Percentiles rank a stretch among this genome's conserved stretches.
These are phyloP conservation scores for Epinephelus moara DNA, from an alignment of 2,113 vertebrate species.

Conservation along the genomic window DNA sequence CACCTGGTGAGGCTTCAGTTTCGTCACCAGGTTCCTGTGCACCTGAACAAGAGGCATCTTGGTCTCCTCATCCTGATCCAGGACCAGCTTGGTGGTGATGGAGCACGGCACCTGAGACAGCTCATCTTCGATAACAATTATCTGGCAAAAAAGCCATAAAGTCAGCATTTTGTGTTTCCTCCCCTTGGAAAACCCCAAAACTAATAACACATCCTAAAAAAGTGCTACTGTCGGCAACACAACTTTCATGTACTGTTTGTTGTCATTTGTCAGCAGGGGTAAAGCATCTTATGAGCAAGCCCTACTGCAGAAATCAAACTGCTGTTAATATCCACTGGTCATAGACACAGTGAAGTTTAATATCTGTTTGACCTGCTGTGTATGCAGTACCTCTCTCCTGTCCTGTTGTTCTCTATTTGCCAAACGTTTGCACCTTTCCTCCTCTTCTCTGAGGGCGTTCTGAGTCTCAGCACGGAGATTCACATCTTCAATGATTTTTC, in stretches of 20 bases:
- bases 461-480: slow-evolving; percentile 93
- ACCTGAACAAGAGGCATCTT: slow-evolving; percentile 94
- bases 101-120: slow-evolving; percentile 88
- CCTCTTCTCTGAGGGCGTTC: slow-evolving; percentile 94
- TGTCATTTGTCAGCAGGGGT: neutral
- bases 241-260: no score
- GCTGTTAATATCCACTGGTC: neutral
- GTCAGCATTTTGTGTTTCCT: neutral
- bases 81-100: slow-evolving; percentile 93
- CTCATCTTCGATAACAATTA: slow-evolving; percentile 88
- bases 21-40: slow-evolving; percentile 92
- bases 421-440: slow-evolving; percentile 92
- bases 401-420: slow-evolving; percentile 92
- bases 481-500: slow-evolving; percentile 93
- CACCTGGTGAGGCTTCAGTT: slow-evolving; percentile 94
- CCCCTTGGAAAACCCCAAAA: neutral
- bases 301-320: neutral
- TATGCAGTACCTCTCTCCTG: slow-evolving; percentile 86
- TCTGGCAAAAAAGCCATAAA: slow-evolving; percentile 74
- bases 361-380: neutral
- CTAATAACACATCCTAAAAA: neutral
- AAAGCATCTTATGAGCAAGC: neutral
- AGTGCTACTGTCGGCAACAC: no score
- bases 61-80: slow-evolving; percentile 94
- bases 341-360: neutral